Evolutionary conservation across 2,888 invertebrate genomes (phyloP).

Genomic region (Andrena marginata): DNA sequence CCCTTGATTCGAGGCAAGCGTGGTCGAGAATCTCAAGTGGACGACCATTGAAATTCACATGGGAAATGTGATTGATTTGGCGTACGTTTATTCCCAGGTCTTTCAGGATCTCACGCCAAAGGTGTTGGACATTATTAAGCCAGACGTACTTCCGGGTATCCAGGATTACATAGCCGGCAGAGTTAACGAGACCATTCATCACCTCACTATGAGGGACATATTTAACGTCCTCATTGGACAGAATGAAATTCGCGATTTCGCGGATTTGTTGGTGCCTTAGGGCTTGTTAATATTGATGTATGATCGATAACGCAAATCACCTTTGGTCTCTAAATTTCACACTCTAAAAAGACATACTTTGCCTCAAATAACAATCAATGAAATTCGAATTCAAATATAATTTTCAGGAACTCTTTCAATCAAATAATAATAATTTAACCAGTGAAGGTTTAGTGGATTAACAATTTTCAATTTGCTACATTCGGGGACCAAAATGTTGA

Average conservation of each 20-base stretch:
- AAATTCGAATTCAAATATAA: background rate
- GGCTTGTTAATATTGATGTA: background rate
- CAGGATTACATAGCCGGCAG: slow-evolving; percentile 75
- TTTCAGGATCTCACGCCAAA: slow-evolving; percentile 78
- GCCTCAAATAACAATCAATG: background rate
- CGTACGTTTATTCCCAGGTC: slow-evolving; percentile 69
- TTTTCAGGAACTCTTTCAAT: background rate
- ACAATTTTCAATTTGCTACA: too few species aligned
- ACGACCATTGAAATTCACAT: background rate
- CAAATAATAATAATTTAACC: too few species aligned
- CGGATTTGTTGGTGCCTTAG: slow-evolving; percentile 14
- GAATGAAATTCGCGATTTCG: slow-evolving; percentile 72
- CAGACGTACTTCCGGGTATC: slow-evolving; percentile 79
- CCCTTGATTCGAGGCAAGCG: too few species aligned
- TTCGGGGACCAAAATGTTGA: too few species aligned
- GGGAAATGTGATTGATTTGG: slow-evolving; percentile 7
- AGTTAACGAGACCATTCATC: slow-evolving; percentile 78
- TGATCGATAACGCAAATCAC: background rate
- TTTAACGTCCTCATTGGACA: slow-evolving; percentile 77
- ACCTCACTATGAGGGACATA: slow-evolving; percentile 79
- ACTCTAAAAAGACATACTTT: background rate
- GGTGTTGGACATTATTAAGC: slow-evolving; percentile 80
- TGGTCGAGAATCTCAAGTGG: background rate
- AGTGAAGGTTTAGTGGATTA: too few species aligned
- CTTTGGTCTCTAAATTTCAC: background rate